Conservation (phyloP, 1,140 invertebrate genomes). For the Ephestia elutella region DNA sequence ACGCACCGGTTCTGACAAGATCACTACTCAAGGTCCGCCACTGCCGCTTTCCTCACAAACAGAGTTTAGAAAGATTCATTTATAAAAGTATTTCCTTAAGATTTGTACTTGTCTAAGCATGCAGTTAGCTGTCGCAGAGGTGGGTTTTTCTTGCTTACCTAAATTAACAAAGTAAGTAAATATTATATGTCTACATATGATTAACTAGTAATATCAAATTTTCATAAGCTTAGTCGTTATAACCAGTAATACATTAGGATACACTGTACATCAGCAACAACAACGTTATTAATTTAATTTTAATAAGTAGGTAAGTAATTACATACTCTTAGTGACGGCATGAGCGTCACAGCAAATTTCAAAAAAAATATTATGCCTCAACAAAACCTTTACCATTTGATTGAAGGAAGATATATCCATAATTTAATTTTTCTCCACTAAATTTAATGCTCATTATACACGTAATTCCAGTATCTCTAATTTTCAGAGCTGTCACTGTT, state of each 20-base stretch:
- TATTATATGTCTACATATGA: neutral
- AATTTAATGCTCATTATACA: no score
- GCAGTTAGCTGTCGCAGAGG: neutral
- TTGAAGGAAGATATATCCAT: no score
- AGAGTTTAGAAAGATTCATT: neutral
- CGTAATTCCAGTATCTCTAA: no score
- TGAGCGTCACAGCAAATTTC: neutral
- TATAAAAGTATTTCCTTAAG: neutral
- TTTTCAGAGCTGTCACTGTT: no score
- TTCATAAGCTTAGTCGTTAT: slow-evolving; percentile 46
- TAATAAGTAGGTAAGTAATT: neutral
- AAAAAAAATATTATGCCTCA: no score
- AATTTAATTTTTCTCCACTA: no score
- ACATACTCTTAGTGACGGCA: no score
- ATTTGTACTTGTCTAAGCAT: neutral
- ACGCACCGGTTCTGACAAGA: no score
- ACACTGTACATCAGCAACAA: slow-evolving; percentile 21
- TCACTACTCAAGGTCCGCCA: no score
- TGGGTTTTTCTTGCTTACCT: neutral
- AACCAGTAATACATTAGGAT: slow-evolving; percentile 14
- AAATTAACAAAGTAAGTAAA: neutral
- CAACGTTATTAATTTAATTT: slow-evolving; percentile 6
- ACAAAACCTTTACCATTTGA: no score
- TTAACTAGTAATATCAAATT: slow-evolving; percentile 45
- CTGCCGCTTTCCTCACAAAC: neutral